phyloP scores from a whole-genome alignment of 2,888 invertebrate species.

The Capitulum mitella region DNA sequence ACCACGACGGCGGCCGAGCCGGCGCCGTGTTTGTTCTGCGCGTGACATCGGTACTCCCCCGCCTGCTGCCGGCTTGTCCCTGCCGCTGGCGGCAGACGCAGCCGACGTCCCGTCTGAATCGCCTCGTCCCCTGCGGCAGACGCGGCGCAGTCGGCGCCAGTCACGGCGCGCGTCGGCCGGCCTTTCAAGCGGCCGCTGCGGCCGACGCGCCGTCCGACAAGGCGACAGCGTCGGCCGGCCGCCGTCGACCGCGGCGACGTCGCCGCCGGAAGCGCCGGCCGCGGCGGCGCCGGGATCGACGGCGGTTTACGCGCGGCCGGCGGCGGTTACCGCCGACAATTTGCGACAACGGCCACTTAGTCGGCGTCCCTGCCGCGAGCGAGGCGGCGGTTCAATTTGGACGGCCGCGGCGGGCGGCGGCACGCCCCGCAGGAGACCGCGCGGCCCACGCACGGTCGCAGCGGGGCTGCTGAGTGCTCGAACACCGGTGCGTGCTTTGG shows the following conservation, averaged over 20 bases:
- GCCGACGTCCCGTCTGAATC: slow-evolving; percentile 46
- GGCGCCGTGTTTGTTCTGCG: slow-evolving; percentile 65
- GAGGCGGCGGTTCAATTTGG: slow-evolving; percentile 45
- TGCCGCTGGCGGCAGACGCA: slow-evolving; percentile 55
- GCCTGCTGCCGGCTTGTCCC: slow-evolving; percentile 61
- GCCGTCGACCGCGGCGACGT: slow-evolving; percentile 51
- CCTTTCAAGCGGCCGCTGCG: slow-evolving; percentile 56
- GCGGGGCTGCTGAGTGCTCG: too few relatives aligned
- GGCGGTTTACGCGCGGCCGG: slow-evolving; percentile 79
- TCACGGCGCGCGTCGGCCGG: slow-evolving; percentile 64
- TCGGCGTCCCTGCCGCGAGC: background rate
- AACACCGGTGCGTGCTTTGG: too few relatives aligned
- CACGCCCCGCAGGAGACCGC: too few relatives aligned
- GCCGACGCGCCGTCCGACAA: slow-evolving; percentile 55
- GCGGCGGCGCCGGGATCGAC: slow-evolving; percentile 53
- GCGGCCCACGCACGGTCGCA: too few relatives aligned
- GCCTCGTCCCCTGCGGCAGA: slow-evolving; percentile 39
- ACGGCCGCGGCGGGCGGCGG: too few relatives aligned
- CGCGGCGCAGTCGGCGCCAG: slow-evolving; percentile 38
- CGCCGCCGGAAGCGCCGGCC: slow-evolving; percentile 44
- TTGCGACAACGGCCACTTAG: background rate
- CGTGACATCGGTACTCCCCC: slow-evolving; percentile 65
- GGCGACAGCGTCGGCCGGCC: too few relatives aligned
- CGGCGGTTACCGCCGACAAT: slow-evolving; percentile 27
- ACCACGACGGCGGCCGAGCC: background rate